Conservation (phyloP, 53 echinoderm and acorn worm genomes). For the Patiria pectinifera region DNA sequence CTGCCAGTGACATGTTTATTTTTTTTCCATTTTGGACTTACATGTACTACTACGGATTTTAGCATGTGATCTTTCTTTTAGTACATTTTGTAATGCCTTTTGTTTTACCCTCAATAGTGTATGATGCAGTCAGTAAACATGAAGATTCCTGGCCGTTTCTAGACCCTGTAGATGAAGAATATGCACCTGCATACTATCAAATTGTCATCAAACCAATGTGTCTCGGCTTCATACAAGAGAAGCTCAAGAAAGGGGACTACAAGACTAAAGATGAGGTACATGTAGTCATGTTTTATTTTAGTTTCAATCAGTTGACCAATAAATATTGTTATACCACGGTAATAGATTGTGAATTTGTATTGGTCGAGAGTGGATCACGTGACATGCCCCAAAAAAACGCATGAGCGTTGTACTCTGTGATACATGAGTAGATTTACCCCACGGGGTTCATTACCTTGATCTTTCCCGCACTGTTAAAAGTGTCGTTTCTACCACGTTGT, state of each 20-base stretch:
- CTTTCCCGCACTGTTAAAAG: no score
- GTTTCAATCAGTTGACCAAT: neutral
- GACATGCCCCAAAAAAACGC: no score
- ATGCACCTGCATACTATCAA: constrained; percentile 92
- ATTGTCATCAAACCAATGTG: constrained; percentile 95
- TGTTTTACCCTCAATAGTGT: constrained; percentile 56
- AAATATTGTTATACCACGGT: no score
- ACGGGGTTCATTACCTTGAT: no score
- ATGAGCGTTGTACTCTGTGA: no score
- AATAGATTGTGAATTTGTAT: no score
- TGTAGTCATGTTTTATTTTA: neutral
- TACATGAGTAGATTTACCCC: no score
- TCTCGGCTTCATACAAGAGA: constrained; percentile 84
- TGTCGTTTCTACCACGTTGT: no score
- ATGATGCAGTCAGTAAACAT: constrained; percentile 82
- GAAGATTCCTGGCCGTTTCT: constrained; percentile 93
- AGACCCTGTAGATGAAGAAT: constrained; percentile 91
- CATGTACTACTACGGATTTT: neutral
- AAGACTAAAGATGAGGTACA: constrained; percentile 79
- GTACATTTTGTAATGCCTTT: neutral
- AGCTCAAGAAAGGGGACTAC: constrained; percentile 88
- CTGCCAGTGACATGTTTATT: no score
- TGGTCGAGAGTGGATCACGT: no score
- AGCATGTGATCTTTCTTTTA: neutral
- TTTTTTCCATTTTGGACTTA: no score